Evolutionary conservation across 2,797 vertebrate genomes (phyloP), one percentile per base, ranked within the genome.

Genomic region (Aeoliscus strigatus): DNA sequence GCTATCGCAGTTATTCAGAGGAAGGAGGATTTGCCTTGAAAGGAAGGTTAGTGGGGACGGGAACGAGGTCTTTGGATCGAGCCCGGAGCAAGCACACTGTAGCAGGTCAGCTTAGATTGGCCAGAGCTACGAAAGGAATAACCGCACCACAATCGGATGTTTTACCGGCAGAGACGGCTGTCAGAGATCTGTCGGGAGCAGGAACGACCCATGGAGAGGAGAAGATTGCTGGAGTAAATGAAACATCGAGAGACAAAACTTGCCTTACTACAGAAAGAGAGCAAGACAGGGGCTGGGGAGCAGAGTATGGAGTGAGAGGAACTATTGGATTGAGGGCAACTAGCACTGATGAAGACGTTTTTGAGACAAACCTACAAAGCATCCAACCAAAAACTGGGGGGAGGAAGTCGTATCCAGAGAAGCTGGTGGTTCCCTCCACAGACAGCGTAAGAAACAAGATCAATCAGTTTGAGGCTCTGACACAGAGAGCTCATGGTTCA

Each of bases 381-480:
- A 50, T n/a, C 4, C 14, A 39, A 10, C 1, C 27, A 17, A 73
- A 66, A 37, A 44, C 18, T 14, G 35, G 2, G 17, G 75, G 70
- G 32, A 56, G 3, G 23, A 82, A 66, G 14, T 53, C 5, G 12
- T 9, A 43, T 11, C n/a, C 56, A 2, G 67, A 70, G 14, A 44
- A 23, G 17, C 10, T 18, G 2, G n/a, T 12, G 0, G 28, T 17
- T 4, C 12, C 45, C 6, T 63, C 80, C 9, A 21, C 43, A 11
- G 74, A 75, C 44, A 86, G 81, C 1, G 89, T 91, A 45, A 84
- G 77, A 45, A 91, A 81, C 38, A 90, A 82, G 60, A 91, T 91
- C 42, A 77, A 59, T 54, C 87, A 86, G 70, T 91, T 87, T 46
- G 89, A 91, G 59, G 78, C 82, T 27, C 64, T 88, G 54, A 70